Evolutionary conservation across 2,113 vertebrate species (phyloP).

Genomic region (Cisticola juncidis): DNA sequence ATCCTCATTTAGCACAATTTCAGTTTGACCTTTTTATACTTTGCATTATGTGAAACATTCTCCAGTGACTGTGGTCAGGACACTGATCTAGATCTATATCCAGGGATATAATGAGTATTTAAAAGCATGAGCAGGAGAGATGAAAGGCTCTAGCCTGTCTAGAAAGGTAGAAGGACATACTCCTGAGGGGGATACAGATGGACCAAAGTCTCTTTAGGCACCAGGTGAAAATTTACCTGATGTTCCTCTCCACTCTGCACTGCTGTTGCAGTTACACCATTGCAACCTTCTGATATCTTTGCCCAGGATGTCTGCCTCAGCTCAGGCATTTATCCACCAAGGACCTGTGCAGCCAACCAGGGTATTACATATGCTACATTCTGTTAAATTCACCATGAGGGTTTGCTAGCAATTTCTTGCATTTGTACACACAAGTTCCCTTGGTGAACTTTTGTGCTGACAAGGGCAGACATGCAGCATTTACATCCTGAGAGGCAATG

Average conservation of each 20-base stretch:
- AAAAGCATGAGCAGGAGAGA: background rate
- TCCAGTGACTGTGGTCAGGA: rapidly evolving
- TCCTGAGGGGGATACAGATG: background rate
- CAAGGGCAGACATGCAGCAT: background rate
- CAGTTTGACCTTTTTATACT: background rate
- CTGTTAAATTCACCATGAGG: background rate
- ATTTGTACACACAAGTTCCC: background rate
- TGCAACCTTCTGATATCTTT: background rate
- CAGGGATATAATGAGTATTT: background rate
- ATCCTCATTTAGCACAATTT: background rate
- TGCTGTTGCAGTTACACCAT: background rate
- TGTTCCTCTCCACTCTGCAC: background rate
- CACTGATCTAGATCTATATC: background rate
- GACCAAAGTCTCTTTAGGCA: background rate
- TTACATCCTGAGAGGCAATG: background rate
- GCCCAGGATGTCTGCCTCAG: background rate
- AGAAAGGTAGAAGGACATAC: background rate
- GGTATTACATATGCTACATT: background rate
- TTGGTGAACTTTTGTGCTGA: background rate
- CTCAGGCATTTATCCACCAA: background rate
- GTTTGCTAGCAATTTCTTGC: background rate
- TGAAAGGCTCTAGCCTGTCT: background rate
- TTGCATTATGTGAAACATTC: background rate
- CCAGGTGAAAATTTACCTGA: background rate
- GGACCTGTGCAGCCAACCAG: background rate